phyloP scores from a whole-genome alignment of 2,113 vertebrate genomes.

The Zosterops lateralis region DNA sequence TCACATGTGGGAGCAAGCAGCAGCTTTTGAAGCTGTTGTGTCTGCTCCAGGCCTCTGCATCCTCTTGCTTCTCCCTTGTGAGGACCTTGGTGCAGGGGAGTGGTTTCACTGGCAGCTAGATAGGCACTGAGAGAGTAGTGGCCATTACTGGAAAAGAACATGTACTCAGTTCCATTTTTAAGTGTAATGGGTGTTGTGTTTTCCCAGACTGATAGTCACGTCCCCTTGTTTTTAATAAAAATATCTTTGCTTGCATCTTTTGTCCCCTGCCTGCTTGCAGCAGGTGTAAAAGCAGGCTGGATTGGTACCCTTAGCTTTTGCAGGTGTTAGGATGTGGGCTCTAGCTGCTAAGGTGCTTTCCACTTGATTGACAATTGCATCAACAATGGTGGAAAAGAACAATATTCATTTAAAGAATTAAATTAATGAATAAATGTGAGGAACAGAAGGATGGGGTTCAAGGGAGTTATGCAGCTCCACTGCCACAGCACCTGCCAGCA shows the following conservation, averaged over 20 bases:
- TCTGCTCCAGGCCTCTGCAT: neutral
- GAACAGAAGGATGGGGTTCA: neutral
- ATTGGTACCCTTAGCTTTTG: neutral
- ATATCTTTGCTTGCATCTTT: accelerated
- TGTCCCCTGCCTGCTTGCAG: neutral
- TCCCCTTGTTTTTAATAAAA: neutral
- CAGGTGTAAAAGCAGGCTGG: neutral
- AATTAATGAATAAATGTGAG: neutral
- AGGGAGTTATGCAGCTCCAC: neutral
- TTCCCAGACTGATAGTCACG: neutral
- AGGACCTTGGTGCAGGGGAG: neutral
- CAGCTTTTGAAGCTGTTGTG: neutral
- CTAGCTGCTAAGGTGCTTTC: neutral
- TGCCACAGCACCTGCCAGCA: neutral
- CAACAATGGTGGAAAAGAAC: neutral
- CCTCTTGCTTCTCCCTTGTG: neutral
- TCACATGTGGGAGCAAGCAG: neutral
- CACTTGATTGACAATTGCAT: neutral
- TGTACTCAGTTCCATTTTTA: neutral
- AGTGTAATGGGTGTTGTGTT: neutral
- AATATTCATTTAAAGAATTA: neutral
- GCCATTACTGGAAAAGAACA: neutral
- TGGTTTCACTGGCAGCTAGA: accelerated
- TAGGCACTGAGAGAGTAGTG: neutral
- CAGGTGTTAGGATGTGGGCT: neutral